A percentile compares a stretch with the other conserved stretches of the same genome.
phyloP scores from a whole-genome alignment of 2,113 vertebrate species.

The cattle (Bos taurus) region DNA sequence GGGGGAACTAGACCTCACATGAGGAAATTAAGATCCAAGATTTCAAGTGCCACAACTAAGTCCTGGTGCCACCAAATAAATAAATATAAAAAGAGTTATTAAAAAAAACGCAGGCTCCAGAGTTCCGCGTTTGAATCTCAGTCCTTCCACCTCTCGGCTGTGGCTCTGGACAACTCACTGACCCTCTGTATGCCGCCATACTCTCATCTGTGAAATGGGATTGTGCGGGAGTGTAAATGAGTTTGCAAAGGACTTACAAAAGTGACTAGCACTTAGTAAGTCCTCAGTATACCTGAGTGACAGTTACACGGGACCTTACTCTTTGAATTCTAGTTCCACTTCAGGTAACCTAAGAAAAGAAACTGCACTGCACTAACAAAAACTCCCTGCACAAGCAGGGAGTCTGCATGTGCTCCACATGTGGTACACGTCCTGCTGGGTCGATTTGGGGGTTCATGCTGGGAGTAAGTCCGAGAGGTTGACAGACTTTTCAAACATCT shows the following conservation, averaged over 20 bases:
- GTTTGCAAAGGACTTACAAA: background rate
- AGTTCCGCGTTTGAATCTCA: background rate
- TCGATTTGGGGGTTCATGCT: background rate
- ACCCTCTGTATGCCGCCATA: background rate
- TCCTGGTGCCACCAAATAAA: background rate
- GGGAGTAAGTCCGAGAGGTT: background rate
- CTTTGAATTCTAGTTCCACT: conserved; percentile 15
- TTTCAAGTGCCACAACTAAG: background rate
- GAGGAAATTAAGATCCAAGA: background rate
- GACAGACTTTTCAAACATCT: background rate
- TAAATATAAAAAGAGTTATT: background rate
- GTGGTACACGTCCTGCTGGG: background rate
- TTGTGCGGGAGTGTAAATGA: background rate
- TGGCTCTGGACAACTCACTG: background rate
- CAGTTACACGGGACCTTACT: background rate
- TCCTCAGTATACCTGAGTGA: background rate
- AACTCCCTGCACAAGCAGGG: too few relatives aligned
- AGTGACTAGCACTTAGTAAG: background rate
- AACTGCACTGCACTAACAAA: background rate
- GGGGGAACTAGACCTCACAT: background rate
- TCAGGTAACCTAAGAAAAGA: background rate
- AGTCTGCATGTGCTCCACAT: background rate
- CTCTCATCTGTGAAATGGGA: background rate
- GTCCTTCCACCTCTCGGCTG: background rate
- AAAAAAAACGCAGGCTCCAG: background rate